Conservation (phyloP, 2,888 invertebrate genomes). For the Macrosiphum euphorbiae region DNA sequence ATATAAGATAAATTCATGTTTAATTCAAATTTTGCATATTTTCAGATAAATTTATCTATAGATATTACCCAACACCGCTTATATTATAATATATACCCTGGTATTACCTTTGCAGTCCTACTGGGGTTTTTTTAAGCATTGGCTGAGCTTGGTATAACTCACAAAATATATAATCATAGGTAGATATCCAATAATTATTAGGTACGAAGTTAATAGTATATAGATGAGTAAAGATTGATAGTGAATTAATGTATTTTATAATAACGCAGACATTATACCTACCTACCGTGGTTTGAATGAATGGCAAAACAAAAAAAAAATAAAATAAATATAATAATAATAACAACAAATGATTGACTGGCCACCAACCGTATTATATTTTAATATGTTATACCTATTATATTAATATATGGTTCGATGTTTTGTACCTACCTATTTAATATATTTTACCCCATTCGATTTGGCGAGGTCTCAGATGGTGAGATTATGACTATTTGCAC, state of each 20-base stretch:
- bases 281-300: not conserved
- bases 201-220: not conserved
- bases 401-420: not conserved
- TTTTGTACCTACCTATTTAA: not conserved
- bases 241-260: not conserved
- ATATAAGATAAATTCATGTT: no score
- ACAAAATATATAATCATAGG: not conserved
- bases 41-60: no score
- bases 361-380: not conserved
- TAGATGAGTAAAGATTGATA: not conserved
- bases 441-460: not conserved
- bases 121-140: not conserved
- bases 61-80: no score
- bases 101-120: not conserved
- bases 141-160: no score
- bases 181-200: not conserved
- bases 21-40: no score
- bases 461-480: not conserved
- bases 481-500: conserved; percentile 2
- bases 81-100: not conserved
- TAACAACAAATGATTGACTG: not conserved
- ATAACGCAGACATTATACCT: not conserved
- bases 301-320: not conserved
- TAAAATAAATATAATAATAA: no score
- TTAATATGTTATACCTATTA: not conserved